Evolutionary conservation across 2,888 invertebrate genomes (phyloP), one percentile per base, ranked within the genome.

Genomic region (Orthosia cruda): DNA sequence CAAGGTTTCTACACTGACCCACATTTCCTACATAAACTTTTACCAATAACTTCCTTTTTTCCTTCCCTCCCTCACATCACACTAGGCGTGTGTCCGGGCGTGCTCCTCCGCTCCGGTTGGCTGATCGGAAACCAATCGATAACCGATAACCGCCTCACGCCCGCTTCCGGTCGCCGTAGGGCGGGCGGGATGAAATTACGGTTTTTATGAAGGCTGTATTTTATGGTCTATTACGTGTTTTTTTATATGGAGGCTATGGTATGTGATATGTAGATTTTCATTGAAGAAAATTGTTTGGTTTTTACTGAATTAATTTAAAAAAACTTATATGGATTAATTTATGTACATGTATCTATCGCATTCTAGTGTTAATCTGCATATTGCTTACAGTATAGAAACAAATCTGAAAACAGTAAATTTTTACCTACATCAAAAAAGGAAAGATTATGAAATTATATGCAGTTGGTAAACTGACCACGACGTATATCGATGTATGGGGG

Each of bases 101-200:
- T 95, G 93, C 90, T 93, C 68, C 79, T 52, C 85, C 88, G 73
- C 89, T 84, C 88, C 88, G 84, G 96, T 97, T 97, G 97, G 97
- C 91, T 94, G 95, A 96, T 96, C 90, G 96, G 95, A 96, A 96
- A 95, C 93, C 94, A 92, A 96, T 96, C 96, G 93, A 96, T 95
- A 94, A 89, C 95, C 95, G 92, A 96, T 95, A 95, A 91, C 92
- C 90, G 90, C 85, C 88, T 90, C 67, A 71, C 87, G 85, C 87
- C 83, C 86, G 88, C 86, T 87, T 88, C 87, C 86, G 81, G 87
- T 85, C 86, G 79, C 18, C 47, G 71, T 50, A 23, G 88, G 80
- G 78, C 67, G 86, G 81, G 79, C 64, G 71, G 65, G 18, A 63
- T 57, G 40, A 81, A 12, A 64, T 16, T 3, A 20, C 52, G 26